phyloP scores from a whole-genome alignment of 2,888 invertebrate genomes.

The Lamellibrachia satsuma region DNA sequence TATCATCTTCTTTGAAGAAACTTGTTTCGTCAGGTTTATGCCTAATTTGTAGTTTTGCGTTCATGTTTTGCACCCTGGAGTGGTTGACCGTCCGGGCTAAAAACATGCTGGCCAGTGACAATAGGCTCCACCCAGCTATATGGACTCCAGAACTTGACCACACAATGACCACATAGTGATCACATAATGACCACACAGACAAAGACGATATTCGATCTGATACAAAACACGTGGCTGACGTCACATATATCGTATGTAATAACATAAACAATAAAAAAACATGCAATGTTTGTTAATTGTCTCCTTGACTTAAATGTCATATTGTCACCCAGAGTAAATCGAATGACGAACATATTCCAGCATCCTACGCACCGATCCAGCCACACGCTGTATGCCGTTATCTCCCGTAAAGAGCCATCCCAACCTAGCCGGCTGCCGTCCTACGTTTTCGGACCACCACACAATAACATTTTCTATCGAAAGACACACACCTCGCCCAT shows the following conservation, averaged over 20 bases:
- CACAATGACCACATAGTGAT: neutral
- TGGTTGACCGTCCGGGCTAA: neutral
- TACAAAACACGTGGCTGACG: slow-evolving; percentile 17
- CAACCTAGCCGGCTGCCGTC: no score
- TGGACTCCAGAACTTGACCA: neutral
- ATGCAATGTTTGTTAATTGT: neutral
- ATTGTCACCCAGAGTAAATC: no score
- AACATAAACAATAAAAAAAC: neutral
- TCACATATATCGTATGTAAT: neutral
- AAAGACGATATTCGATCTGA: neutral
- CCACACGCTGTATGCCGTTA: no score
- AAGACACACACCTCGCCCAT: no score
- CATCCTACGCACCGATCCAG: no score
- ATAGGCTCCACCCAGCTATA: neutral
- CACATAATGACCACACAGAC: neutral
- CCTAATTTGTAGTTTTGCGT: neutral
- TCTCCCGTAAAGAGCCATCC: no score
- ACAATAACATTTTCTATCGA: no score
- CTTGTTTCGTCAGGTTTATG: neutral
- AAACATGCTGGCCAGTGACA: neutral
- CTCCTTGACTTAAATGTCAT: neutral
- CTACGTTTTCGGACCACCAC: no score
- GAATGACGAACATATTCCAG: no score
- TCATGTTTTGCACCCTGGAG: neutral
- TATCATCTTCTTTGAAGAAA: neutral